These are phyloP conservation scores for Falco cherrug DNA, from an alignment of 2,797 vertebrate genomes.

Conservation along the genomic window DNA sequence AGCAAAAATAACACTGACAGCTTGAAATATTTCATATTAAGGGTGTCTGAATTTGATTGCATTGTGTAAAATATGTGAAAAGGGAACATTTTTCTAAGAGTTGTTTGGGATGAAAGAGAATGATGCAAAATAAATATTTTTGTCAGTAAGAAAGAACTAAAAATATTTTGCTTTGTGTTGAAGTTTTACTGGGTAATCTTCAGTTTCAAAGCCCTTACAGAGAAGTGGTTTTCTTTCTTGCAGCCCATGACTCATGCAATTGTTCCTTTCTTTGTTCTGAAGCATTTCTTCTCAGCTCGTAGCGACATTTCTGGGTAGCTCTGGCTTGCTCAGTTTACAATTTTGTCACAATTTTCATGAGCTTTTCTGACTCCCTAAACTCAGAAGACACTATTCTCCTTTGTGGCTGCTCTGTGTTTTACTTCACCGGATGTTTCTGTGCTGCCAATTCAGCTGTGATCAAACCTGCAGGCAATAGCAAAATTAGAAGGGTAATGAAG, in stretches of 20 bases:
- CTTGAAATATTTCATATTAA: neutral
- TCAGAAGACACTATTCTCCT: neutral
- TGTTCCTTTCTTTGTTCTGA: constrained; percentile 40
- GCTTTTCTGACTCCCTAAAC: constrained; percentile 6
- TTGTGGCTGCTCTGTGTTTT: neutral
- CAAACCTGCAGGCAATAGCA: constrained; percentile 3
- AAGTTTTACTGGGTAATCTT: neutral
- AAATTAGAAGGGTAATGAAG: neutral
- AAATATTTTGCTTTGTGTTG: constrained; percentile 1
- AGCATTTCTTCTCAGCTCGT: neutral
- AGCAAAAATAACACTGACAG: neutral
- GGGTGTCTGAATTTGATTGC: neutral
- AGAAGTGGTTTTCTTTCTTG: constrained; percentile 20
- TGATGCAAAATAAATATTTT: neutral
- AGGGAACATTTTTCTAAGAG: neutral
- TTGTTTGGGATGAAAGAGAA: neutral
- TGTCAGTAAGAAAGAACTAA: neutral
- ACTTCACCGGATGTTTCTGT: constrained; percentile 11
- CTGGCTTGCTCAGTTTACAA: neutral
- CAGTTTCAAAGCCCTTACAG: neutral
- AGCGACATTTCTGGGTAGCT: constrained; percentile 19
- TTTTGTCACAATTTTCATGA: neutral
- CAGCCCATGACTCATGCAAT: constrained; percentile 34
- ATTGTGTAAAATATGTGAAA: neutral
- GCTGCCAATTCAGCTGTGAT: neutral